Evolutionary conservation across 2,888 invertebrate genomes (phyloP).

Genomic region (Myathropa florea): DNA sequence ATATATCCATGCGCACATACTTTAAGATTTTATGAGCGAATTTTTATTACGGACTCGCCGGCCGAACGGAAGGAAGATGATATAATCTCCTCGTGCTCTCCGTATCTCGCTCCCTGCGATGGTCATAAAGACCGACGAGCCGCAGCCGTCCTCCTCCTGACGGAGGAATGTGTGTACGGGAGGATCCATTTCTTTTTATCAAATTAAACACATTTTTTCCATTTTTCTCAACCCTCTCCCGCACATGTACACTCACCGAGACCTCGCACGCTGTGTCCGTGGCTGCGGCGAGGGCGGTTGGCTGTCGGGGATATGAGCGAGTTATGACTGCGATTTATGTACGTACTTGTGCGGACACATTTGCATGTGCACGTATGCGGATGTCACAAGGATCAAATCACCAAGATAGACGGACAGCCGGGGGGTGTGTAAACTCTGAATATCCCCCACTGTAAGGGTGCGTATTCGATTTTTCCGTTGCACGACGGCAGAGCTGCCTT

Average conservation of each 20-base stretch:
- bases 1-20: constrained; percentile 30
- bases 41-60: constrained; percentile 40
- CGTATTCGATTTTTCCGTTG: not conserved
- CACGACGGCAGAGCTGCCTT: not conserved
- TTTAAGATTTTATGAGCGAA: constrained; percentile 42
- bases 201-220: constrained; percentile 7
- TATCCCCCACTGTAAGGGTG: too few species aligned
- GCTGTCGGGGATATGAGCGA: not conserved
- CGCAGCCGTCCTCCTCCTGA: not conserved
- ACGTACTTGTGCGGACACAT: constrained; percentile 5
- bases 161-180: not conserved
- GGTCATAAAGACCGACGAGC: constrained; percentile 25
- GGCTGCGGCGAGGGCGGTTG: not conserved
- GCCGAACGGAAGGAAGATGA: constrained; percentile 27
- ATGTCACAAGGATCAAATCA: constrained; percentile 20
- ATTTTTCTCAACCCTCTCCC: not conserved
- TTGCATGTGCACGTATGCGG: constrained; percentile 4
- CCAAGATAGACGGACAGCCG: not conserved
- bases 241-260: not conserved
- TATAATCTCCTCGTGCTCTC: constrained; percentile 25
- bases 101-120: not conserved
- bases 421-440: too few species aligned
- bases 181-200: constrained; percentile 17
- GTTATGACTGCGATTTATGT: constrained; percentile 11
- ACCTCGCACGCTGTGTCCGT: not conserved